Evolutionary conservation across 2,113 vertebrate genomes (phyloP).

Genomic region (Seriola quinqueradiata): DNA sequence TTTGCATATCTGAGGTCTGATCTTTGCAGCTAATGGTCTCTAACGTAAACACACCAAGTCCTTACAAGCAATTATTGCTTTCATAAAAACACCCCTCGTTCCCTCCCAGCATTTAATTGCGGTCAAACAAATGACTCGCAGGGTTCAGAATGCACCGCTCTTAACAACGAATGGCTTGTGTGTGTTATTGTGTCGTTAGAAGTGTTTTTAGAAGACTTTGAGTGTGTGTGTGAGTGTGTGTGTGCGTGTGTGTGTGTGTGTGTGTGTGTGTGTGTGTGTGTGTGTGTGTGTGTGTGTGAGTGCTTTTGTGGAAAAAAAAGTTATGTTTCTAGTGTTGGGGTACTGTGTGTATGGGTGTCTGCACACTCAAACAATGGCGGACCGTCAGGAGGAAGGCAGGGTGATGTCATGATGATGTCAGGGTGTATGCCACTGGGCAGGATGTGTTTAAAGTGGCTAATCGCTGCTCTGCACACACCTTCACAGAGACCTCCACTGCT

Average conservation of each 20-base stretch:
- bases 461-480: constrained; percentile 60
- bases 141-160: constrained; percentile 76
- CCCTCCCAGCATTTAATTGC: constrained; percentile 84
- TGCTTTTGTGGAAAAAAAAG: constrained; percentile 2
- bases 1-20: constrained; percentile 86
- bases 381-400: constrained; percentile 30
- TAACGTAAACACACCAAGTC: constrained; percentile 84
- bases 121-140: constrained; percentile 83
- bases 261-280: background rate
- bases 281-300: constrained; percentile 51
- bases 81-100: constrained; percentile 82
- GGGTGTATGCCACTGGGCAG: constrained; percentile 59
- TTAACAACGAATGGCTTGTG: constrained; percentile 57
- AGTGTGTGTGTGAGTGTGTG: constrained; percentile 28
- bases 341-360: constrained; percentile 10
- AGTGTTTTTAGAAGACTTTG: constrained; percentile 66
- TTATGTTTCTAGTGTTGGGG: background rate
- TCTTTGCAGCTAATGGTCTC: constrained; percentile 84
- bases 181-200: constrained; percentile 56
- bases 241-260: too few relatives aligned
- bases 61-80: constrained; percentile 86
- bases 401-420: constrained; percentile 78
- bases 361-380: constrained; percentile 55
- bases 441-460: constrained; percentile 74
- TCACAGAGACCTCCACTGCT: constrained; percentile 49